Evolutionary conservation across 2,888 invertebrate species (phyloP).

Genomic region (Amblyteles armatorius): DNA sequence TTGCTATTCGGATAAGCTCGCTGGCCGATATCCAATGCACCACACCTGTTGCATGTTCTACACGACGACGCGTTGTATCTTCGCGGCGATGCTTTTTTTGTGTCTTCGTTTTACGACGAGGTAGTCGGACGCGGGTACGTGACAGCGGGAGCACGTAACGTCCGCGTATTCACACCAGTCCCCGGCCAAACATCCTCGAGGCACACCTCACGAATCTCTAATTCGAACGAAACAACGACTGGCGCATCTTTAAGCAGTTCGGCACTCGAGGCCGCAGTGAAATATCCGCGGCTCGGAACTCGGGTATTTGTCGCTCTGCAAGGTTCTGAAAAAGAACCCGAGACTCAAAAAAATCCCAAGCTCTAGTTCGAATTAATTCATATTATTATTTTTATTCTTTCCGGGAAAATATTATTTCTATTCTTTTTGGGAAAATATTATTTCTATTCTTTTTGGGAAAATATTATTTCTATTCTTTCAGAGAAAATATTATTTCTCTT

Average conservation of each 20-base stretch:
- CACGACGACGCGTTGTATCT: conserved; percentile 37
- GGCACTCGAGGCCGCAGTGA: conserved; percentile 40
- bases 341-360: background rate
- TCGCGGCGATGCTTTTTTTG: conserved; percentile 39
- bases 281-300: conserved; percentile 55
- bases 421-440: background rate
- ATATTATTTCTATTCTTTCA: background rate
- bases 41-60: conserved; percentile 33
- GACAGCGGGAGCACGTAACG: conserved; percentile 69
- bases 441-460: no score
- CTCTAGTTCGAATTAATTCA: background rate
- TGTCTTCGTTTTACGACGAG: conserved; percentile 24
- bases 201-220: conserved; percentile 81
- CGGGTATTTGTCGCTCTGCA: conserved; percentile 1
- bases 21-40: conserved; percentile 25
- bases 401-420: background rate
- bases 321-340: background rate
- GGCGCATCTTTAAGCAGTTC: conserved; percentile 78
- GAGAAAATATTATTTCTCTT: background rate
- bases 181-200: conserved; percentile 59
- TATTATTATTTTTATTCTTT: background rate
- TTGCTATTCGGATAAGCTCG: conserved; percentile 49
- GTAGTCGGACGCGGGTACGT: conserved; percentile 52
- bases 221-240: conserved; percentile 77
- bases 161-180: conserved; percentile 77